Evolutionary conservation across 1,140 invertebrate species (phyloP).

Genomic region (Listronotus oregonensis): DNA sequence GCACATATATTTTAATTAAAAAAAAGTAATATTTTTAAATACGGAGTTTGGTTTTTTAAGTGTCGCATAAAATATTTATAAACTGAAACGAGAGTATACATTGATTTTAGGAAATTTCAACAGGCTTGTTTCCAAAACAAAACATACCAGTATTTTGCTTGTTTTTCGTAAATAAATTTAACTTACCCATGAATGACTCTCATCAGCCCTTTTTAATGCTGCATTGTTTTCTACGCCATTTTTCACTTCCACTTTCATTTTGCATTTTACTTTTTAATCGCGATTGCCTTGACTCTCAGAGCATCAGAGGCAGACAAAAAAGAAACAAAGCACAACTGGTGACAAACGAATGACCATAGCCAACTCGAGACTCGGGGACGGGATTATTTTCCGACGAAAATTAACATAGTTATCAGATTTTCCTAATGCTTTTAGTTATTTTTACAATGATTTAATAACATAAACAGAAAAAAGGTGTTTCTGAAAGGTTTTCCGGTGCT

Average conservation of each 20-base stretch:
- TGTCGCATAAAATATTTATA: too few relatives aligned
- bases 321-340: background rate
- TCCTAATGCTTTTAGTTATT: background rate
- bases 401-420: background rate
- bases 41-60: too few relatives aligned
- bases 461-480: background rate
- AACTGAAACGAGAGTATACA: too few relatives aligned
- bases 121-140: too few relatives aligned
- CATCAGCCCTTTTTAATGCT: conserved; percentile 27
- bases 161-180: too few relatives aligned
- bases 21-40: too few relatives aligned
- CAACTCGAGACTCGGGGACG: background rate
- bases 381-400: background rate
- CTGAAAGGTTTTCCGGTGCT: conserved; percentile 28
- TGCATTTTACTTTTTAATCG: conserved; percentile 35
- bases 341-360: background rate
- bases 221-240: conserved; percentile 29
- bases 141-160: too few relatives aligned
- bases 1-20: too few relatives aligned
- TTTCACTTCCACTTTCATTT: conserved; percentile 46
- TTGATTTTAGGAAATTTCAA: too few relatives aligned
- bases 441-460: background rate
- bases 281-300: background rate
- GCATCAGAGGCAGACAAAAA: background rate
- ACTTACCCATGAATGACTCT: conserved; percentile 46